Base-by-base conservation (phyloP, 2,113 vertebrate species). In the Eretmochelys imbricata region DNA sequence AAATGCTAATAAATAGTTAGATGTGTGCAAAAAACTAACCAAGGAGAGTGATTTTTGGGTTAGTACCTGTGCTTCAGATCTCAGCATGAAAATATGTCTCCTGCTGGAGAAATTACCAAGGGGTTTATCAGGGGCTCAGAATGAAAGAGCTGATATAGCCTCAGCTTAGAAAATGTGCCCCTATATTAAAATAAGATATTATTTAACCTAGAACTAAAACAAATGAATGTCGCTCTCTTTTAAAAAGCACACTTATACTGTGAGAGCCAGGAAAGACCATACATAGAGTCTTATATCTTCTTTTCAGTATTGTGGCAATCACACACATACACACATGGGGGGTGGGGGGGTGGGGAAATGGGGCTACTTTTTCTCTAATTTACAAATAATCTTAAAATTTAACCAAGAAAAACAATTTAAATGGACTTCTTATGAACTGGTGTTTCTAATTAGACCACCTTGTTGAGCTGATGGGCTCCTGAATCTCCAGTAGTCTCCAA, bases 181-280 rank as follows among this genome's bases (percentile, higher is more conserved):
- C 53, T 59, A 55, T 0, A 0, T 0, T 55, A 62, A 20, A 8
- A 2, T 16, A 5, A 6, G 53, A 72, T 65, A 19, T 0, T 10
- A 42, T 62, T 48, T 46, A 14, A 0, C 0, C 5, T 57, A 50
- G 5, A 69, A 82, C 84, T 51, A 48, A 86, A 80, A 82, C 8
- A 49, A 53, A 65, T 0, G 2, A 0, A 0, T 12, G 55, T 35
- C 1, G 82, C 4, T 25, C 12, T 69, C 29, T 35, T 57, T 55
- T 89, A 3, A 29, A 78, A 78, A 78, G 75, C 8, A 48, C 24
- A 78, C 25, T 4, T 38, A 69, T n/a, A 72, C 65, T 19, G n/a
- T 38, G 19, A 72, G n/a, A 72, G 65, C 65, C 75, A 78, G 42
- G 42, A 46, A 48, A 25, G 38, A 78, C 75, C 75, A 78, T 27